Conservation (phyloP, 1,140 invertebrate genomes). For the Alviniconcha marisindica region DNA sequence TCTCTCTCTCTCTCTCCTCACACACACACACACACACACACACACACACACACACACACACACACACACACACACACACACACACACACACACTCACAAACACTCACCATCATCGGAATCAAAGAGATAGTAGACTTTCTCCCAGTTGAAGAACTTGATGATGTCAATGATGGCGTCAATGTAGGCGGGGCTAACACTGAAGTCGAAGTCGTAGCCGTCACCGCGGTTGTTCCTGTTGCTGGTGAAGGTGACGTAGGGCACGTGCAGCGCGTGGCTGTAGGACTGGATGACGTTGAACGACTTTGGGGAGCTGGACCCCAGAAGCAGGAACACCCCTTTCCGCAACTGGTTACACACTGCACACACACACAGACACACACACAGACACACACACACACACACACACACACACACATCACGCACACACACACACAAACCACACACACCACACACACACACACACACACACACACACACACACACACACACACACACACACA, state of each 20-base stretch:
- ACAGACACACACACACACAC: conserved; percentile 5
- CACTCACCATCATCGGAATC: conserved; percentile 92
- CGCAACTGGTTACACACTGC: conserved; percentile 94
- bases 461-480: no score
- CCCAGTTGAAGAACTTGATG: conserved; percentile 93
- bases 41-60: not conserved
- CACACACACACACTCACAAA: not conserved
- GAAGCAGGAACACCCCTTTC: conserved; percentile 92
- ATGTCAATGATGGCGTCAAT: conserved; percentile 94
- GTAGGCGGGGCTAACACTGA: conserved; percentile 93
- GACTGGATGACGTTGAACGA: conserved; percentile 96
- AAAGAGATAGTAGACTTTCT: conserved; percentile 94
- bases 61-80: not conserved
- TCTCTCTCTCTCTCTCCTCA: no score
- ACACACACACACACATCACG: no score
- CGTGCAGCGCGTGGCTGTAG: conserved; percentile 80
- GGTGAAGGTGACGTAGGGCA: conserved; percentile 88
- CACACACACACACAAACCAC: no score
- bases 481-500: no score
- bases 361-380: not conserved
- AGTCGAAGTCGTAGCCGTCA: conserved; percentile 53
- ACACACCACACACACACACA: no score
- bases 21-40: not conserved
- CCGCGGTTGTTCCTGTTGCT: conserved; percentile 36
- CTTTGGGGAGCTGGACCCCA: conserved; percentile 92